Conservation (phyloP, 2,113 vertebrate genomes). For the Toxotes chatareus region DNA sequence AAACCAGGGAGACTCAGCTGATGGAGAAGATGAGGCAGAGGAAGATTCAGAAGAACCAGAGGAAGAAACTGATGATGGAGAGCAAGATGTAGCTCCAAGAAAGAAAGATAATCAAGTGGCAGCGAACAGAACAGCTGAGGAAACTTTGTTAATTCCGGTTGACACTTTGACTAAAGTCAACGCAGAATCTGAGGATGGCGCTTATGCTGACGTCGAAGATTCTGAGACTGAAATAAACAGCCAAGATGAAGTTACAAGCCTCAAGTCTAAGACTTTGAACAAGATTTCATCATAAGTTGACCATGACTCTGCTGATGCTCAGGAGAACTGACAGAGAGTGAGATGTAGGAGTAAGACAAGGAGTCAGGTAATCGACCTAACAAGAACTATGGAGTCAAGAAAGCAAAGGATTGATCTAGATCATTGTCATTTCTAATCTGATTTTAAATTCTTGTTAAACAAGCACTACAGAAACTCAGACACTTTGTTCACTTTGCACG, state of each 20-base stretch:
- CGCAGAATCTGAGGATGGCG: conserved; percentile 73
- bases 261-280: conserved; percentile 34
- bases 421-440: background rate
- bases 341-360: no score
- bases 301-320: conserved; percentile 6
- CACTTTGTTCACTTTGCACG: conserved; percentile 67
- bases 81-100: conserved; percentile 4
- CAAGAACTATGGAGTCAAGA: background rate
- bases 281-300: conserved; percentile 3
- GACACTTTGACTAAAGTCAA: conserved; percentile 46
- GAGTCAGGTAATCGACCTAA: no score
- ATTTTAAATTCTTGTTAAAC: background rate
- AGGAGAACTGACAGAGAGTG: background rate
- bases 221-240: conserved; percentile 77
- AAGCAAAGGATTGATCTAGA: background rate
- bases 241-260: conserved; percentile 25
- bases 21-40: conserved; percentile 81
- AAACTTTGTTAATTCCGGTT: conserved; percentile 36
- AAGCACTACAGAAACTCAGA: conserved; percentile 47
- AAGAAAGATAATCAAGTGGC: background rate
- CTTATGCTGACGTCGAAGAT: conserved; percentile 79
- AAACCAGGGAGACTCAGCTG: conserved; percentile 74
- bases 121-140: background rate
- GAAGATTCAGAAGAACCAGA: conserved; percentile 69
- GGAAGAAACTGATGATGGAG: conserved; percentile 42